phyloP scores from a whole-genome alignment of 53 echinoderm and acorn worm genomes.

The Echinometra lucunter region DNA sequence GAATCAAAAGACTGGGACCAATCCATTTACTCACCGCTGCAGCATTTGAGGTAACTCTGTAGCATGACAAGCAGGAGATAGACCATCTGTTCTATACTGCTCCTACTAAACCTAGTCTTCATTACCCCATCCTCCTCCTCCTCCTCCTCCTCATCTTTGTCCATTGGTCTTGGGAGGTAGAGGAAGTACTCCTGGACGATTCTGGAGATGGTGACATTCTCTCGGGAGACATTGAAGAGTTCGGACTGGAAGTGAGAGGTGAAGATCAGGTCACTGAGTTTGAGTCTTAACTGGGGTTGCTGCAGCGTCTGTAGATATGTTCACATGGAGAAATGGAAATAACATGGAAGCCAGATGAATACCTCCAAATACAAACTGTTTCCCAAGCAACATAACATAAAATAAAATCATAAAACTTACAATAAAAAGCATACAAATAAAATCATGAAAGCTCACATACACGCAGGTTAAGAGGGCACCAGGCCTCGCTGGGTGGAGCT shows the following conservation, averaged over 20 bases:
- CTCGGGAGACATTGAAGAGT: not conserved
- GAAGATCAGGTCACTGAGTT: constrained; percentile 41
- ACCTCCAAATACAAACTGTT: not conserved
- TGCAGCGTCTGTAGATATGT: constrained; percentile 24
- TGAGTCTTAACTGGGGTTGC: constrained; percentile 9
- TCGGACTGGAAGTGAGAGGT: constrained; percentile 24
- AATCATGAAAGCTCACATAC: too few relatives aligned
- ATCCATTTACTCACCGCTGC: constrained; percentile 27
- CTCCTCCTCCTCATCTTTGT: not conserved
- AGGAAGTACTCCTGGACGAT: constrained; percentile 57
- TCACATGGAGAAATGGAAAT: not conserved
- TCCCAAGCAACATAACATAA: too few relatives aligned
- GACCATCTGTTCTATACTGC: constrained; percentile 51
- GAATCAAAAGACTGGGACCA: too few relatives aligned
- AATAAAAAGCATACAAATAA: too few relatives aligned
- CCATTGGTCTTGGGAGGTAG: constrained; percentile 38
- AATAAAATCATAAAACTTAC: too few relatives aligned
- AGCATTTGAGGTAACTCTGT: constrained; percentile 60
- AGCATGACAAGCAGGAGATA: constrained; percentile 57
- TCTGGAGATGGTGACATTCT: constrained; percentile 26
- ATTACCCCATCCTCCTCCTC: constrained; percentile 15
- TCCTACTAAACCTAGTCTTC: not conserved
- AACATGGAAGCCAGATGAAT: not conserved
- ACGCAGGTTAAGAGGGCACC: too few relatives aligned
- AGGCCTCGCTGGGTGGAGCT: too few relatives aligned